Base-by-base conservation (phyloP, 2,113 vertebrate genomes). In the Salvelinus fontinalis region DNA sequence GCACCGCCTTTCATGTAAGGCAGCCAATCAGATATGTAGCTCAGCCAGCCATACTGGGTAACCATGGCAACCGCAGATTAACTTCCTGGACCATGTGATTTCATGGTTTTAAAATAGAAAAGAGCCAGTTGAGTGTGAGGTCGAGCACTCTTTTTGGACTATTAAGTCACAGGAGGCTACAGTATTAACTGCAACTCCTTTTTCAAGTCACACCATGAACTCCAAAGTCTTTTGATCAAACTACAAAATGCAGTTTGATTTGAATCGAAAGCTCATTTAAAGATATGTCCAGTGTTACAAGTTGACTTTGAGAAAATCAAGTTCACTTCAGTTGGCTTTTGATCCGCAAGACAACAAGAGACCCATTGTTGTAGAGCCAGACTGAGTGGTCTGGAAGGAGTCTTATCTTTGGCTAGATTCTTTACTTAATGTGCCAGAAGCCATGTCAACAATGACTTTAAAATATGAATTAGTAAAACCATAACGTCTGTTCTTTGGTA, bases 91-190 rank as follows among this genome's bases (percentile, higher is more conserved):
- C 74, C 75, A 59, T 81, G 76, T 82, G 83, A 84, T 82, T 84
- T 86, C 79, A 74, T 74, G 34, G 75, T 75, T 88, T 84, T 80
- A 84, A 85, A 87, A 27, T 82, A 84, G 79, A 83, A 70, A 70
- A 49, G 44, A 57, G 44, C 20, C 16, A 26, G 78, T 68, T 73
- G 59, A 27, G 72, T 27, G 39, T 39, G 67, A 75, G 73, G 67
- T 62, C 22, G 13, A 60, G 44, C 73, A 44, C 67, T 44, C 27
- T 11, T n/a, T n/a, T 69, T 44, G 29, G 29, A 39, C 31, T 3
- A 31, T 20, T 7, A 20, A 22, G 34, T 39, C 31, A n/a, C 13
- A n/a, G 64, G n/a, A 49, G 51, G 65, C 5, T 22, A 49, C 4
- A 59, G 18, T 69, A 69, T 69, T 34, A n/a, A n/a, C 8, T 22